Percentiles rank a stretch among this genome's conserved stretches.
These are phyloP conservation scores for Orientallactaga bullata DNA, from an alignment of 2,113 vertebrate species.

Conservation along the genomic window DNA sequence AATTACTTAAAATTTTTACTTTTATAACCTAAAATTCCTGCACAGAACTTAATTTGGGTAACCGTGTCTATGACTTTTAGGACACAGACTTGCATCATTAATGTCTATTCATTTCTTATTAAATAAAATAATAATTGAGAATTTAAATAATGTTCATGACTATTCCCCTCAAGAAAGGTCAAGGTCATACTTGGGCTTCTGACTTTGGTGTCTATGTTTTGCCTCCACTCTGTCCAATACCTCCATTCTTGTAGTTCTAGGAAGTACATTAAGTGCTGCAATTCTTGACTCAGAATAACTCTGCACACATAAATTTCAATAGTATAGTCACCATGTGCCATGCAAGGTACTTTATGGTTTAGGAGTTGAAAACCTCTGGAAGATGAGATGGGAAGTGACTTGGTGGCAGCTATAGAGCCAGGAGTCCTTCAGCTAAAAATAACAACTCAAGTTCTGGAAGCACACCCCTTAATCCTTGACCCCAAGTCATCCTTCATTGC, in stretches of 20 bases:
- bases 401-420: background rate
- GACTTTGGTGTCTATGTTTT: background rate
- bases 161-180: background rate
- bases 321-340: background rate
- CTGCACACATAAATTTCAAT: background rate
- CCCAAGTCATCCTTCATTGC: background rate
- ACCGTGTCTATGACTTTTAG: background rate
- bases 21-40: background rate
- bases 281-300: background rate
- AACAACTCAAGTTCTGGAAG: background rate
- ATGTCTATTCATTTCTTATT: background rate
- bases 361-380: background rate
- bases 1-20: background rate
- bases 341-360: background rate
- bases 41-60: background rate
- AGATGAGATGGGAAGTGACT: background rate
- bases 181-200: background rate
- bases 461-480: background rate
- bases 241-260: background rate
- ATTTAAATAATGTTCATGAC: slow-evolving; percentile 10
- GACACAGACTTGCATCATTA: background rate
- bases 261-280: background rate
- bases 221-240: background rate
- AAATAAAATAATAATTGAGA: slow-evolving; percentile 25
- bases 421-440: background rate